Base-by-base conservation (phyloP, 2,113 vertebrate genomes). In the Miniopterus natalensis region DNA sequence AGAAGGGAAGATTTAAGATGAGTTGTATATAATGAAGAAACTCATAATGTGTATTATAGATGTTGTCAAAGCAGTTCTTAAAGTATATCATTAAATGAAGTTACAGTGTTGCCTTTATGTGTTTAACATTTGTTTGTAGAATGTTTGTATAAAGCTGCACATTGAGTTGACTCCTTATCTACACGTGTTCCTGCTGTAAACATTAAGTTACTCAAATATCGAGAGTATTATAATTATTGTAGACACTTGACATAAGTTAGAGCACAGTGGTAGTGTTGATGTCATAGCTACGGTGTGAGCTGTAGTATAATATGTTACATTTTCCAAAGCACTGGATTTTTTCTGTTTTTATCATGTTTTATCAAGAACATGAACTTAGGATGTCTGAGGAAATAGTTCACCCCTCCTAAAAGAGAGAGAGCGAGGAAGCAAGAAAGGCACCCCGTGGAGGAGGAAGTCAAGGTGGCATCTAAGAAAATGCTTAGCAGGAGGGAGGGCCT, bases 361-460 rank as follows among this genome's bases (percentile, higher is more conserved):
- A 14, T 78, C 45, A 77, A 96, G n/a, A 63, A 55, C n/a, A 29
- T 66, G 57, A 80, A 27, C 13, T 45, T 29, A n/a, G 36, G 25
- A 11, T 66, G 9, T 80, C 42, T 94, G 40, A 29, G 61, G 55
- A 73, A 78, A 55, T n/a, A 29, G 25, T 57, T 65, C 55, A 23
- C 10, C 2, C 57, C 2, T 36, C 20, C 20, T 45, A 6, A 20
- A 49, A 71, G 42, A 40, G 29, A 66, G 11, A 11, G 20, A 59
- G 27, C 68, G 53, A 55, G 31, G 61, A 31, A 25, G 53, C 10
- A 51, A n/a, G 78, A 14, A 47, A 13, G 45, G 8, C 15, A 49
- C n/a, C 0, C 2, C 0, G 0, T 15, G 47, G 31, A 5, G 53
- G n/a, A n/a, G 23, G 25, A 63, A 42, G 80, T 27, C 18, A 31